These are phyloP conservation scores for Lepus americanus DNA, from an alignment of 2,113 vertebrate species.

Conservation along the genomic window DNA sequence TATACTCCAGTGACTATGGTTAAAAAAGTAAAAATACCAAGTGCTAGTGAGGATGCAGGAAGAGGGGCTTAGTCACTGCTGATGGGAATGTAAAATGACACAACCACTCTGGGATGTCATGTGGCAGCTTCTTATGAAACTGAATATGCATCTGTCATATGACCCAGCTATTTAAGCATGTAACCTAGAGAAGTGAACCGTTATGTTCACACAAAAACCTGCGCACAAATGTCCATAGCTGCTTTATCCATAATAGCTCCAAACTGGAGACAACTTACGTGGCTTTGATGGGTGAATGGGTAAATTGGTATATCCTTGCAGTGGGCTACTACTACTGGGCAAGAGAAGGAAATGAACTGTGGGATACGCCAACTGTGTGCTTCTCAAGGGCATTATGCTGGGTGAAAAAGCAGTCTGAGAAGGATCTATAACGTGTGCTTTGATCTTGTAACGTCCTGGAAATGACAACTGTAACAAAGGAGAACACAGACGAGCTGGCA, in stretches of 20 bases:
- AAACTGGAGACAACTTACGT: background rate
- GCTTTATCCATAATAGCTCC: background rate
- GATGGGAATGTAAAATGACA: background rate
- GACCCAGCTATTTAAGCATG: background rate
- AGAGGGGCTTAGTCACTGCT: background rate
- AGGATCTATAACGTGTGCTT: background rate
- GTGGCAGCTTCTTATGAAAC: constrained; percentile 1
- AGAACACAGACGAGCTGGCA: background rate
- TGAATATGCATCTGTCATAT: background rate
- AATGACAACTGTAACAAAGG: background rate
- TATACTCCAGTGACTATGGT: background rate
- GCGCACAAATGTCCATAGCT: background rate
- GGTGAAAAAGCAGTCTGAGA: background rate
- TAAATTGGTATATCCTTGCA: background rate
- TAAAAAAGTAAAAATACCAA: background rate
- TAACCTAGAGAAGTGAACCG: background rate
- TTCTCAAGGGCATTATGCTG: background rate
- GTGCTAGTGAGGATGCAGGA: background rate
- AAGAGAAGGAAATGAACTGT: background rate
- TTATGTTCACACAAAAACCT: background rate
- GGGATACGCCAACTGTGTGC: background rate
- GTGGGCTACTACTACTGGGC: background rate
- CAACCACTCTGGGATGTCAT: background rate
- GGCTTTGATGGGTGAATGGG: background rate
- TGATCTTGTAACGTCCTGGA: background rate